phyloP scores from a whole-genome alignment of 2,113 vertebrate species.

The Malurus alboscapulatus region DNA sequence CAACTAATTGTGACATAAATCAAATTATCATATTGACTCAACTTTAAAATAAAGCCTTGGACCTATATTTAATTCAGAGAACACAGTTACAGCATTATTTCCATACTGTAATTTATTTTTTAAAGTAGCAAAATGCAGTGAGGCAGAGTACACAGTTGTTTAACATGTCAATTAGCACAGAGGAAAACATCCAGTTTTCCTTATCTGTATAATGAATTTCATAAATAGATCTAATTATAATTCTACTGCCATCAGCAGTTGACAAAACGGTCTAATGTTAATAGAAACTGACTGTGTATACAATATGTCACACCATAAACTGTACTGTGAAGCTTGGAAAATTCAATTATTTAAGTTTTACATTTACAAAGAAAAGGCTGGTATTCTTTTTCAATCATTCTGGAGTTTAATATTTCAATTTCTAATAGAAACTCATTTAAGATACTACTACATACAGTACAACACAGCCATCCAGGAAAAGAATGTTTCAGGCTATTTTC shows the following conservation, averaged over 20 bases:
- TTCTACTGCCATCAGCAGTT: constrained; percentile 50
- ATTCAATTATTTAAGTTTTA: constrained; percentile 32
- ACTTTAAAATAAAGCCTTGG: background rate
- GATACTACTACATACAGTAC: background rate
- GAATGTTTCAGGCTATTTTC: background rate
- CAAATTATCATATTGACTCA: background rate
- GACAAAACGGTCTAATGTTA: constrained; percentile 53
- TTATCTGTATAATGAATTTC: constrained; percentile 38
- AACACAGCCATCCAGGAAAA: background rate
- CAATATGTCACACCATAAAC: constrained; percentile 12
- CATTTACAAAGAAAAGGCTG: constrained; percentile 16
- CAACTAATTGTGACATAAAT: constrained; percentile 1
- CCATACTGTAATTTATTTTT: background rate
- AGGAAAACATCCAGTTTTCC: constrained; percentile 50
- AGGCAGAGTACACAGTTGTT: background rate
- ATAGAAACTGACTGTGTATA: constrained; percentile 25
- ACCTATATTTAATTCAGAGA: background rate
- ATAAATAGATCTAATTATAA: constrained; percentile 59
- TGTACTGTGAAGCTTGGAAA: constrained; percentile 24
- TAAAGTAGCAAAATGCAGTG: background rate
- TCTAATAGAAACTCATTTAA: constrained; percentile 9
- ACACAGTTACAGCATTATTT: background rate
- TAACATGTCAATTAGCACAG: constrained; percentile 20
- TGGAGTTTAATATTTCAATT: background rate
- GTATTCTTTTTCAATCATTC: background rate